Conservation (phyloP, 2,888 invertebrate species). For the Ganaspis brasiliensis region DNA sequence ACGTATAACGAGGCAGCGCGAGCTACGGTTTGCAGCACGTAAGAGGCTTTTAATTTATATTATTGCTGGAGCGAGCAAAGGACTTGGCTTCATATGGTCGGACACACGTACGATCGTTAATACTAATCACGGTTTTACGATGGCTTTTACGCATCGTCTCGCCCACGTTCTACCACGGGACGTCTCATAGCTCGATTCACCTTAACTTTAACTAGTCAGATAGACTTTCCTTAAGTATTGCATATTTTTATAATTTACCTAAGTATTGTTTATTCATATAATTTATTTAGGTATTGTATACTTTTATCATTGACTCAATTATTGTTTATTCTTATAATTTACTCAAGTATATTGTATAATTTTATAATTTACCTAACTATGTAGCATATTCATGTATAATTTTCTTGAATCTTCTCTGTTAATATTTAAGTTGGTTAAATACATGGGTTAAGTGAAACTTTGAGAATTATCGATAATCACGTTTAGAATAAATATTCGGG, state of each 20-base stretch:
- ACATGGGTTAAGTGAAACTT: no score
- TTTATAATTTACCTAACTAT: no score
- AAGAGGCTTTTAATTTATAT: constrained; percentile 72
- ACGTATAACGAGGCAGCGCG: constrained; percentile 62
- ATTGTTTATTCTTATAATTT: no score
- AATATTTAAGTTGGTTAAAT: not conserved
- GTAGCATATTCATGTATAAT: no score
- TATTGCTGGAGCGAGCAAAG: constrained; percentile 65
- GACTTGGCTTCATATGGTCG: constrained; percentile 54
- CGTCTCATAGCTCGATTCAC: constrained; percentile 47
- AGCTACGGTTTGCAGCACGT: constrained; percentile 51
- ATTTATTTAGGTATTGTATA: no score
- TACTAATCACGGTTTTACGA: constrained; percentile 70
- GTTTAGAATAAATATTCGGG: no score
- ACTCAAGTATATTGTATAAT: no score
- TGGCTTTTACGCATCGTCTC: constrained; percentile 63
- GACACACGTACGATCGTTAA: constrained; percentile 62
- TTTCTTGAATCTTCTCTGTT: no score
- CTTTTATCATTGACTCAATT: no score
- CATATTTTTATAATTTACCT: constrained; percentile 17
- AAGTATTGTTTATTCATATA: no score
- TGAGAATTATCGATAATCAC: no score
- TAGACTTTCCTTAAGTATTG: constrained; percentile 31
- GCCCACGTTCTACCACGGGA: constrained; percentile 58
- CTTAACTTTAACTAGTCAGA: constrained; percentile 19